These are phyloP conservation scores for Otus scops DNA, from an alignment of 2,797 vertebrate species.

Conservation along the genomic window DNA sequence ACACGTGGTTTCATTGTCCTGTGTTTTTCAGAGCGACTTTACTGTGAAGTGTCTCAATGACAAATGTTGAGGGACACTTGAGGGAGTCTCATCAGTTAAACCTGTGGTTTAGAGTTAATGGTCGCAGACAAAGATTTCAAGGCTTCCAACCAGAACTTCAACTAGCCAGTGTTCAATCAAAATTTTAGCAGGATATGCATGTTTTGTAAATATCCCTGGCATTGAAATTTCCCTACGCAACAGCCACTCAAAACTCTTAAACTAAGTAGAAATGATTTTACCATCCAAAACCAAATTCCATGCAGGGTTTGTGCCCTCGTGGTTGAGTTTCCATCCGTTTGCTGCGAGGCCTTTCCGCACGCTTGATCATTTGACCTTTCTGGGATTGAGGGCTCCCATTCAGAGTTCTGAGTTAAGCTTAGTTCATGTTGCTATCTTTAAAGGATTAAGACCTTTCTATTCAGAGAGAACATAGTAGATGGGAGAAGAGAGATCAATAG, in stretches of 20 bases:
- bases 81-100: background rate
- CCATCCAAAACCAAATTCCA: background rate
- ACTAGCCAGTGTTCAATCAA: accelerated
- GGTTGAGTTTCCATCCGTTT: background rate
- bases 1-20: accelerated
- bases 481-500: background rate
- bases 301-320: background rate
- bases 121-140: background rate
- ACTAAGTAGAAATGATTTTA: background rate
- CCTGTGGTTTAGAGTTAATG: background rate
- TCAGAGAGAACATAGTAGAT: background rate
- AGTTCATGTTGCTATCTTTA: background rate
- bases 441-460: background rate
- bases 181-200: background rate
- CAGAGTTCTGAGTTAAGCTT: background rate
- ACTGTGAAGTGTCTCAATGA: background rate
- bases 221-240: background rate
- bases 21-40: background rate
- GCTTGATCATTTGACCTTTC: background rate
- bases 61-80: background rate
- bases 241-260: background rate
- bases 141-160: background rate
- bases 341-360: background rate
- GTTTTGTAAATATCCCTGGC: background rate
- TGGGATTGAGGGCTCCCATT: background rate